Percentiles rank a stretch among this genome's conserved stretches.
These are phyloP conservation scores for Drosophila biarmipes DNA, from an alignment of 1,140 invertebrate genomes.

Conservation along the genomic window DNA sequence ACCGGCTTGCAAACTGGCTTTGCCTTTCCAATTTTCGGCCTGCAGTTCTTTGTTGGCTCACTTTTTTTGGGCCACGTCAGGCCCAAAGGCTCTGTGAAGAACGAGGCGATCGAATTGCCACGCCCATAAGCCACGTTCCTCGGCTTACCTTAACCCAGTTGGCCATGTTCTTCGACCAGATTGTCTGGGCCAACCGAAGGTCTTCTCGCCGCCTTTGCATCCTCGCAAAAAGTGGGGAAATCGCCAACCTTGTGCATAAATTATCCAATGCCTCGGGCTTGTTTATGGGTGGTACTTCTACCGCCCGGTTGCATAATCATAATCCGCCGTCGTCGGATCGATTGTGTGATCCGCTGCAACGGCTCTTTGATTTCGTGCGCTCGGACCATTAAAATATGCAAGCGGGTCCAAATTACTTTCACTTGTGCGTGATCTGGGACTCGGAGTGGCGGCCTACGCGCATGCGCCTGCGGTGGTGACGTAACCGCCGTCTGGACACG, in stretches of 20 bases:
- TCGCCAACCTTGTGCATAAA: slow-evolving; percentile 65
- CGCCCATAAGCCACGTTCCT: slow-evolving; percentile 49
- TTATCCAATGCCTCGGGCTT: slow-evolving; percentile 31
- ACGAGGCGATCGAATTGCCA: slow-evolving; percentile 48
- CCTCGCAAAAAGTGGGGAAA: slow-evolving; percentile 24
- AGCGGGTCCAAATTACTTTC: slow-evolving; percentile 66
- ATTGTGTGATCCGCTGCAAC: slow-evolving; percentile 39
- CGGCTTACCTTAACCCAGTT: slow-evolving; percentile 75
- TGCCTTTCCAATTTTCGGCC: slow-evolving; percentile 71
- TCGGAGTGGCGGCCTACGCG: slow-evolving; percentile 25
- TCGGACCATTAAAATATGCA: slow-evolving; percentile 66
- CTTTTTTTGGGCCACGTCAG: slow-evolving; percentile 44
- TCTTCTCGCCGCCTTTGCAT: slow-evolving; percentile 28
- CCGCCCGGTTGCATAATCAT: slow-evolving; percentile 54
- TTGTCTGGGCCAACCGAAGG: slow-evolving; percentile 38
- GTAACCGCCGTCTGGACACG: slow-evolving; percentile 36
- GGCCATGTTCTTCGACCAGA: slow-evolving; percentile 13
- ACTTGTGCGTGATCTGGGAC: slow-evolving; percentile 69
- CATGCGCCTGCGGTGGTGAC: slow-evolving; percentile 31
- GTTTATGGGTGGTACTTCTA: slow-evolving; percentile 28
- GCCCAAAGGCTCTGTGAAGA: slow-evolving; percentile 2
- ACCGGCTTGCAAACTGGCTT: slow-evolving; percentile 66
- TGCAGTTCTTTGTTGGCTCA: slow-evolving; percentile 39
- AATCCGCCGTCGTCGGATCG: slow-evolving; percentile 20
- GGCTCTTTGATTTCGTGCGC: slow-evolving; percentile 52